Evolutionary conservation across 2,797 vertebrate species (phyloP).

Genomic region (Manis pentadactyla): DNA sequence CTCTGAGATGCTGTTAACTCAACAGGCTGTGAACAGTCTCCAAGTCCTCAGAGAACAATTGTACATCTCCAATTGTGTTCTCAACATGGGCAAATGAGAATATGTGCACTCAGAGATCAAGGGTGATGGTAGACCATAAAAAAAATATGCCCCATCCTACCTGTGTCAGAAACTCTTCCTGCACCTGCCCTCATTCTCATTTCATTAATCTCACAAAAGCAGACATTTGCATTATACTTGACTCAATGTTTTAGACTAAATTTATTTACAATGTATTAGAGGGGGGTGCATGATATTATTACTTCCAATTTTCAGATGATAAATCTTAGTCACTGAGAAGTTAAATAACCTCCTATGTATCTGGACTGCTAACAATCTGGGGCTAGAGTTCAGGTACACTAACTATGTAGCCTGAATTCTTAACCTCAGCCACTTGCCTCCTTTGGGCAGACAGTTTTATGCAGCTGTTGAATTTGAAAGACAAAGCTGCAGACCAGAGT

Average conservation of each 20-base stretch:
- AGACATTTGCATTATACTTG: not conserved
- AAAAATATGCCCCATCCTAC: not conserved
- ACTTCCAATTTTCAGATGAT: constrained; percentile 38
- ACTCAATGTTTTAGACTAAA: not conserved
- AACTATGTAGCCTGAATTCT: not conserved
- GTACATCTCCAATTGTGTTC: not conserved
- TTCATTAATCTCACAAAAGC: not conserved
- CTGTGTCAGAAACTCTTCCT: not conserved
- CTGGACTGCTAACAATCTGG: not conserved
- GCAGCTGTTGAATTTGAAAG: not conserved
- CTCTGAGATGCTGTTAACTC: constrained; percentile 58
- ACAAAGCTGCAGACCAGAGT: not conserved
- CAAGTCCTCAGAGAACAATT: constrained; percentile 22
- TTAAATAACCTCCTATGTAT: not conserved
- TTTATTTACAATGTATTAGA: not conserved
- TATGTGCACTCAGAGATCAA: not conserved
- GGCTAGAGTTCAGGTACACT: not conserved
- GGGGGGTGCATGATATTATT: not conserved
- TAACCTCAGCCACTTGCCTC: not conserved
- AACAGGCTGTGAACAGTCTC: constrained; percentile 56
- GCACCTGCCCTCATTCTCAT: not conserved
- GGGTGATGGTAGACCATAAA: not conserved
- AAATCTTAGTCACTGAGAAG: not conserved
- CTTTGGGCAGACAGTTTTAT: not conserved
- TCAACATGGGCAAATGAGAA: not conserved